Percentiles rank a stretch among this genome's conserved stretches.
These are phyloP conservation scores for Mungos mungo DNA, from an alignment of 2,113 vertebrate species.

Conservation along the genomic window DNA sequence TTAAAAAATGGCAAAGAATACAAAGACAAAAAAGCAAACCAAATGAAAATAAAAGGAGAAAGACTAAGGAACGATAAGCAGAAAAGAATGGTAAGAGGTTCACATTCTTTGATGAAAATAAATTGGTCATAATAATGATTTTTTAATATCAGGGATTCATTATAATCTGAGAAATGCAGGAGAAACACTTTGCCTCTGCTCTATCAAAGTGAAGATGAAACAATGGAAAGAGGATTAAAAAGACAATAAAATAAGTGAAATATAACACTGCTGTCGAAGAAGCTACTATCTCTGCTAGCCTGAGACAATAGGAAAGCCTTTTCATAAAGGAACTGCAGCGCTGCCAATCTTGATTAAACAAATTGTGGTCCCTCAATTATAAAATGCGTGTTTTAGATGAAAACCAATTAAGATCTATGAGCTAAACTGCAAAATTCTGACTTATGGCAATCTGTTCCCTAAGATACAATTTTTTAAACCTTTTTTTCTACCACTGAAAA, in stretches of 20 bases:
- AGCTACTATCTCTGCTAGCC: constrained; percentile 66
- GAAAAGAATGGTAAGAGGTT: constrained; percentile 73
- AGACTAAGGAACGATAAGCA: constrained; percentile 48
- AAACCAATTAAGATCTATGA: constrained; percentile 77
- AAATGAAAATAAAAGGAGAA: constrained; percentile 76
- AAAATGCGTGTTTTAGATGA: constrained; percentile 71
- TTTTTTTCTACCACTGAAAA: constrained; percentile 79
- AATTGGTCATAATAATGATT: constrained; percentile 52
- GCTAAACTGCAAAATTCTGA: constrained; percentile 79
- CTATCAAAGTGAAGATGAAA: constrained; percentile 79
- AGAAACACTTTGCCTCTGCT: constrained; percentile 73
- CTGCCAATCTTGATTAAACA: constrained; percentile 76
- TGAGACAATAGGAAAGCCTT: constrained; percentile 78
- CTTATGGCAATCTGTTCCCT: constrained; percentile 80
- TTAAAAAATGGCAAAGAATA: constrained; percentile 42
- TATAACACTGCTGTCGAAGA: constrained; percentile 76
- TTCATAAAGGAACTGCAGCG: constrained; percentile 82
- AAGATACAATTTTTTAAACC: constrained; percentile 80
- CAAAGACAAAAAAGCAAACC: constrained; percentile 47
- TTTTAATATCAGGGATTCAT: constrained; percentile 63
- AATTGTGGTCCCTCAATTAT: constrained; percentile 67
- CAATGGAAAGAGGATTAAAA: constrained; percentile 57
- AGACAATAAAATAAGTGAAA: constrained; percentile 66
- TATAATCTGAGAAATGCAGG: constrained; percentile 56
- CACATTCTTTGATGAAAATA: constrained; percentile 76